Evolutionary conservation across 2,797 vertebrate genomes (phyloP).

Genomic region (Gymnothorax reevesii): DNA sequence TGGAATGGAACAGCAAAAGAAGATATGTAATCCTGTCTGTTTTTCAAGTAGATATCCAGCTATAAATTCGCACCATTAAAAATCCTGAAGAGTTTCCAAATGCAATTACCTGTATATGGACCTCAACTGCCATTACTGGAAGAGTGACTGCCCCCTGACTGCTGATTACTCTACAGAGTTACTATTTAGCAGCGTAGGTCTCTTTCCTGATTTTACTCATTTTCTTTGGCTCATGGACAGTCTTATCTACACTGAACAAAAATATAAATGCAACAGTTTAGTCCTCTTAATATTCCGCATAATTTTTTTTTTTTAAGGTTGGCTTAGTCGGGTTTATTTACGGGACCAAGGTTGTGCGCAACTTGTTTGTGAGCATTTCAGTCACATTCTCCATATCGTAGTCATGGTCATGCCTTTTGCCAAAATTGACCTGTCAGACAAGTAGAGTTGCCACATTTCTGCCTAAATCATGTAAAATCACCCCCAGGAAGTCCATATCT

Average conservation of each 20-base stretch:
- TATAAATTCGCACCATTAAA: not conserved
- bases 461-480: too few relatives aligned
- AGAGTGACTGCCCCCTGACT: not conserved
- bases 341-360: too few relatives aligned
- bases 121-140: not conserved
- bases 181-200: not conserved
- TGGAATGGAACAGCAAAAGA: not conserved
- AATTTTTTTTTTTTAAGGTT: too few relatives aligned
- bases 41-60: not conserved
- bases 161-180: not conserved
- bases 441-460: too few relatives aligned
- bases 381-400: too few relatives aligned
- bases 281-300: too few relatives aligned
- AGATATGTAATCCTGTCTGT: not conserved
- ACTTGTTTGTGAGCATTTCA: too few relatives aligned
- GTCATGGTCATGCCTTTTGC: too few relatives aligned
- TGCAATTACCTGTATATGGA: conserved; percentile 4
- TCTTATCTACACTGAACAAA: not conserved
- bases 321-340: too few relatives aligned
- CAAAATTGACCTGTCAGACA: too few relatives aligned
- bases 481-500: too few relatives aligned
- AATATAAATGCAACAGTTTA: too few relatives aligned
- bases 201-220: not conserved
- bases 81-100: not conserved
- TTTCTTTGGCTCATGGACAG: not conserved